Conservation (phyloP, 2,888 invertebrate genomes). For the Troides aeacus region DNA sequence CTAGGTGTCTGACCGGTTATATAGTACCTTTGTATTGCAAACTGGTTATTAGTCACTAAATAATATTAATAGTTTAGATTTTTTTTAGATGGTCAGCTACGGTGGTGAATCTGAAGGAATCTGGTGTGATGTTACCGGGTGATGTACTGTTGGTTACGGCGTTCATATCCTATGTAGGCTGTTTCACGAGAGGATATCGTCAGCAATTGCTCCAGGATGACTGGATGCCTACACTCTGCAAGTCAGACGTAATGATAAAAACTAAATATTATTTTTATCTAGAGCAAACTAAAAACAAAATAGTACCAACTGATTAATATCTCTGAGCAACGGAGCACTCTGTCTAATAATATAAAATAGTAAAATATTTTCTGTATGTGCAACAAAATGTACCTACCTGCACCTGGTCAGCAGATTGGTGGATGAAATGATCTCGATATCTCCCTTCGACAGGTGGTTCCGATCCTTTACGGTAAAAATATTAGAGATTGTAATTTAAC, state of each 20-base stretch:
- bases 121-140: slow-evolving; percentile 90
- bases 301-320: no score
- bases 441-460: no score
- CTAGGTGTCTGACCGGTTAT: neutral
- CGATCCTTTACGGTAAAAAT: no score
- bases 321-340: no score
- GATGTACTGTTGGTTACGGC: slow-evolving; percentile 94
- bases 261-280: neutral
- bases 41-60: neutral
- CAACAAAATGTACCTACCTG: no score
- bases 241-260: slow-evolving; percentile 74
- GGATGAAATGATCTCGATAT: no score
- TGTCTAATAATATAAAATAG: no score
- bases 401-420: no score
- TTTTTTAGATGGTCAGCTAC: slow-evolving; percentile 66
- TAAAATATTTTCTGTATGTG: no score
- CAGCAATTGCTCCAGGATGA: slow-evolving; percentile 86
- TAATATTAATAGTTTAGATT: neutral
- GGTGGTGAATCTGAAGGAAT: slow-evolving; percentile 82
- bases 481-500: no score
- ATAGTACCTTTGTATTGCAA: neutral
- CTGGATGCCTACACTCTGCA: slow-evolving; percentile 90
- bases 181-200: slow-evolving; percentile 92
- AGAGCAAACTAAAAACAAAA: neutral
- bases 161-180: slow-evolving; percentile 96